Evolutionary conservation across 1,140 invertebrate species (phyloP).

Genomic region (Bemisia tabaci): DNA sequence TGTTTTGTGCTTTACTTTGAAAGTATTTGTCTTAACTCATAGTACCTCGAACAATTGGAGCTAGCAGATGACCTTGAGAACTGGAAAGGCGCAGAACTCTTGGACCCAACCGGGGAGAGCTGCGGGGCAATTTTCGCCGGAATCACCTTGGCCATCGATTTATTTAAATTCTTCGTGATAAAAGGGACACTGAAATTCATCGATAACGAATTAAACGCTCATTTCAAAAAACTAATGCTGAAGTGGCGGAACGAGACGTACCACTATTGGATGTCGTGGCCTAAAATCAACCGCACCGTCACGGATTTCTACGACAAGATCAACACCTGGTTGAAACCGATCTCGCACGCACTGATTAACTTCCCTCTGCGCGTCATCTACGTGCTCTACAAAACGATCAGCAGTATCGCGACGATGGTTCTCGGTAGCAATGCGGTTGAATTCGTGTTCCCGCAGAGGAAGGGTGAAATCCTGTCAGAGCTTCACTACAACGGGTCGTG

Average conservation of each 20-base stretch:
- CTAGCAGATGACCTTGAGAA: too few species aligned
- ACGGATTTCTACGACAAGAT: not conserved
- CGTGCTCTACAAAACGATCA: not conserved
- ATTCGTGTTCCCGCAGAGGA: not conserved
- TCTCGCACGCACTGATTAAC: not conserved
- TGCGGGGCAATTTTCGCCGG: too few species aligned
- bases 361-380: not conserved
- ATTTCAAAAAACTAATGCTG: not conserved
- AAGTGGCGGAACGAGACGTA: not conserved
- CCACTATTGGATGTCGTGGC: not conserved
- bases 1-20: too few species aligned
- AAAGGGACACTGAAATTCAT: too few species aligned
- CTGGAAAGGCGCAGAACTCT: too few species aligned
- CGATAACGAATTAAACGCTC: too few species aligned
- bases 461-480: not conserved
- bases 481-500: not conserved
- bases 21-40: too few species aligned
- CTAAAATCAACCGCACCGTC: not conserved
- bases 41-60: too few species aligned
- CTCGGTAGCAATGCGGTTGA: not conserved
- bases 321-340: not conserved
- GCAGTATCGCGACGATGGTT: not conserved
- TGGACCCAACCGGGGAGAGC: too few species aligned
- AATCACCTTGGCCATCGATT: too few species aligned
- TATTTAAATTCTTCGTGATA: too few species aligned